Evolutionary conservation across 2,113 vertebrate genomes (phyloP).

Genomic region (mouse (Mus musculus)): DNA sequence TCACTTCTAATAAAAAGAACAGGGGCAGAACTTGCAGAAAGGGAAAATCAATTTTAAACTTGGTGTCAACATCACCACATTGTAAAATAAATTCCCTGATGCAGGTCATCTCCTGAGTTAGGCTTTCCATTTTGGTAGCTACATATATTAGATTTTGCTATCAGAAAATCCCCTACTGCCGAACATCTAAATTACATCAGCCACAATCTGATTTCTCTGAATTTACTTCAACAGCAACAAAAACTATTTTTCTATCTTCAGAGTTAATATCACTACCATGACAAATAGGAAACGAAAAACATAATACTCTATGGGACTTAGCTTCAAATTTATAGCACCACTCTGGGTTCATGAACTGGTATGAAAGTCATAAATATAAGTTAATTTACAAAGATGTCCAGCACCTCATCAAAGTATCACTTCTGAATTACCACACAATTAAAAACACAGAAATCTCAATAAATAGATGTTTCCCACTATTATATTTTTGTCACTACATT

Average conservation of each 20-base stretch:
- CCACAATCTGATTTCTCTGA: constrained; percentile 74
- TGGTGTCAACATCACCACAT: constrained; percentile 36
- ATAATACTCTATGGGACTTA: constrained; percentile 52
- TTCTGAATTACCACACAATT: neutral
- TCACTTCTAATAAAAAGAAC: neutral
- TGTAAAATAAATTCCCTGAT: constrained; percentile 64
- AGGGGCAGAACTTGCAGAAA: neutral
- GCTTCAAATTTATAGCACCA: constrained; percentile 30
- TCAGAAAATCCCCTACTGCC: constrained; percentile 68
- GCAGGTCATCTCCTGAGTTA: constrained; percentile 42
- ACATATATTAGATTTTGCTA: constrained; percentile 62
- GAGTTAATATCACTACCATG: constrained; percentile 45
- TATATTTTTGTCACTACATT: neutral
- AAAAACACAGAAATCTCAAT: neutral
- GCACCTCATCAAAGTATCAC: neutral
- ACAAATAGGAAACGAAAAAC: constrained; percentile 41
- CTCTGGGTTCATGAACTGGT: constrained; percentile 34
- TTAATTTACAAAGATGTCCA: neutral
- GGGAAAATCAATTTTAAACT: constrained; percentile 33
- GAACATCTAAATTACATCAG: constrained; percentile 77
- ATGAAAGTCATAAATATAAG: constrained; percentile 37
- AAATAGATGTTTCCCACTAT: neutral
- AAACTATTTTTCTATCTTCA: constrained; percentile 52
- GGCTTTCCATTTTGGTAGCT: constrained; percentile 49
- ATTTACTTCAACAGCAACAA: constrained; percentile 68